phyloP scores from a whole-genome alignment of 2,888 invertebrate genomes.

The Nemoura dubitans region DNA sequence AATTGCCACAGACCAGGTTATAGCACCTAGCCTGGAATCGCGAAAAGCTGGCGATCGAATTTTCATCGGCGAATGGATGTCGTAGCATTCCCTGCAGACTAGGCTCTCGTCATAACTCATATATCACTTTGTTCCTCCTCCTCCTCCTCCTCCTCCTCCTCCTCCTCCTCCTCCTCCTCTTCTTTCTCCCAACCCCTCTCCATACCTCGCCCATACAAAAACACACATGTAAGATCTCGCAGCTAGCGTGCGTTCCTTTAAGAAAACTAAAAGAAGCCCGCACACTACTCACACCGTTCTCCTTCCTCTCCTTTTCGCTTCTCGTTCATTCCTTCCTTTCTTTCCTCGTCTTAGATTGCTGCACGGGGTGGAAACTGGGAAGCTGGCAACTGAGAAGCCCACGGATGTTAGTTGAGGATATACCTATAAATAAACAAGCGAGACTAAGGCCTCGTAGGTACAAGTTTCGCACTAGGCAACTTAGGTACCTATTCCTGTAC shows the following conservation, averaged over 20 bases:
- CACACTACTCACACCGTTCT: neutral
- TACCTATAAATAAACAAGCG: neutral
- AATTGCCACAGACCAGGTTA: too few relatives aligned
- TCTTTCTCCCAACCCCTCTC: neutral
- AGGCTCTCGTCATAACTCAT: conserved; percentile 33
- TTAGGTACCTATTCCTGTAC: neutral
- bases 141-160: neutral
- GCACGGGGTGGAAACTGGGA: neutral
- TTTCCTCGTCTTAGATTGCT: neutral
- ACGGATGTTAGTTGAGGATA: neutral
- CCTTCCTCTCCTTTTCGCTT: neutral
- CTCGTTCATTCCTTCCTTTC: neutral
- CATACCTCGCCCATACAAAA: neutral
- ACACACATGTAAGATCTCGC: neutral
- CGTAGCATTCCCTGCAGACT: conserved; percentile 15
- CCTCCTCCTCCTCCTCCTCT: too few relatives aligned
- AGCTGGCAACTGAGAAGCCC: neutral
- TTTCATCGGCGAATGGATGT: conserved; percentile 21
- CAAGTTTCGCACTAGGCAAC: neutral
- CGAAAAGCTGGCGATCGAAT: conserved; percentile 8
- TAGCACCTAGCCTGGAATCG: conserved; percentile 13
- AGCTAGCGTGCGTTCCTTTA: neutral
- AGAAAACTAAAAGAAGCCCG: neutral
- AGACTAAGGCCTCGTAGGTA: neutral
- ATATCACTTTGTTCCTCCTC: conserved; percentile 21